These are phyloP conservation scores for Lycaena phlaeas DNA, from an alignment of 2,888 invertebrate genomes.

Conservation along the genomic window DNA sequence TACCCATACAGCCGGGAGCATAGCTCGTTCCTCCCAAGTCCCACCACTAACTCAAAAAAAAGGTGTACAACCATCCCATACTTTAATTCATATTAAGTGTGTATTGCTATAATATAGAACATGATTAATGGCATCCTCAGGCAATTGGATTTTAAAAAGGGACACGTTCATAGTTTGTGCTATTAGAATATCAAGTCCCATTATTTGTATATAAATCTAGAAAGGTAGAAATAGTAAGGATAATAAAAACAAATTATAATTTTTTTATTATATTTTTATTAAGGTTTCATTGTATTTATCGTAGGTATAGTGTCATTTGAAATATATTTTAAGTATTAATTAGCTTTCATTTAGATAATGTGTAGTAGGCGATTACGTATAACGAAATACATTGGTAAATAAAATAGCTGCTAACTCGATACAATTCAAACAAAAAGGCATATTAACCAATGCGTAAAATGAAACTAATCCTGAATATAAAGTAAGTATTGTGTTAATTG, in stretches of 20 bases:
- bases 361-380: constrained; percentile 67
- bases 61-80: too few relatives aligned
- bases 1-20: too few relatives aligned
- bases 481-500: constrained; percentile 49
- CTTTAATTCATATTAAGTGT: too few relatives aligned
- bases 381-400: constrained; percentile 44
- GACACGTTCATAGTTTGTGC: too few relatives aligned
- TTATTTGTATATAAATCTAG: too few relatives aligned
- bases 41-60: too few relatives aligned
- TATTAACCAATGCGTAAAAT: constrained; percentile 31
- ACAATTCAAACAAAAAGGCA: constrained; percentile 23
- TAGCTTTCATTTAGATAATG: constrained; percentile 60
- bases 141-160: too few relatives aligned
- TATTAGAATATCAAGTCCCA: too few relatives aligned
- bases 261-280: constrained; percentile 60
- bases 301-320: constrained; percentile 67
- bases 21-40: too few relatives aligned
- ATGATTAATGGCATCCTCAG: too few relatives aligned
- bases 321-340: constrained; percentile 56
- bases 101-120: too few relatives aligned
- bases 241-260: constrained; percentile 37
- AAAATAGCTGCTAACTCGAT: constrained; percentile 25
- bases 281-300: constrained; percentile 66
- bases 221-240: neutral
- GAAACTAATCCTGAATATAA: constrained; percentile 36